A percentile compares a stretch with the other conserved stretches of the same genome.
Conservation (phyloP, 2,888 invertebrate species). For the Xylota segnis region DNA sequence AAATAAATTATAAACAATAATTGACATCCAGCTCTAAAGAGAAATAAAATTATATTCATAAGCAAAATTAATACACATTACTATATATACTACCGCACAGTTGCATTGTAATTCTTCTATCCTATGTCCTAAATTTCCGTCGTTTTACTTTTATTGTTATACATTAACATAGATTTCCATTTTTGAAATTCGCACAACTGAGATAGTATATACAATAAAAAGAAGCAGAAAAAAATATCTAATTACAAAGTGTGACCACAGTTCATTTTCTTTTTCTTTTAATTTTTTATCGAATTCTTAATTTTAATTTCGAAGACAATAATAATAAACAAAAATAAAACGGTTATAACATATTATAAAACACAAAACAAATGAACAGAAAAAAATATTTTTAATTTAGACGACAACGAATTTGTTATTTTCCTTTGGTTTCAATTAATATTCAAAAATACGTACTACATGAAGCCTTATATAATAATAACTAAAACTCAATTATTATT, state of each 20-base stretch:
- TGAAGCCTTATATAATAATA: slow-evolving; percentile 53
- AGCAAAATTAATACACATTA: slow-evolving; percentile 20
- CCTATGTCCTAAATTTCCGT: no score
- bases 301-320: slow-evolving; percentile 9
- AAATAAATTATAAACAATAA: slow-evolving; percentile 5
- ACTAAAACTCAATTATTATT: slow-evolving; percentile 23
- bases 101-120: not conserved
- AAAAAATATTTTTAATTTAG: slow-evolving; percentile 39
- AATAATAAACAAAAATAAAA: slow-evolving; percentile 12
- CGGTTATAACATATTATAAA: slow-evolving; percentile 27
- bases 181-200: slow-evolving; percentile 1
- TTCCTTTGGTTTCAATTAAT: slow-evolving; percentile 74
- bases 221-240: slow-evolving; percentile 12
- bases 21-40: slow-evolving; percentile 14
- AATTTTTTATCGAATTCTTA: not conserved
- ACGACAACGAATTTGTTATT: slow-evolving; percentile 73
- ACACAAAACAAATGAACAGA: slow-evolving; percentile 39
- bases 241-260: slow-evolving; percentile 1
- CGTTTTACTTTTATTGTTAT: not conserved
- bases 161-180: not conserved
- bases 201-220: slow-evolving; percentile 4
- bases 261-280: not conserved
- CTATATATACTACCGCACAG: not conserved
- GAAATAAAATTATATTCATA: not conserved
- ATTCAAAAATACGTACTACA: slow-evolving; percentile 61